phyloP scores from a whole-genome alignment of 2,888 invertebrate genomes.

The Cremastobaeus sp. region DNA sequence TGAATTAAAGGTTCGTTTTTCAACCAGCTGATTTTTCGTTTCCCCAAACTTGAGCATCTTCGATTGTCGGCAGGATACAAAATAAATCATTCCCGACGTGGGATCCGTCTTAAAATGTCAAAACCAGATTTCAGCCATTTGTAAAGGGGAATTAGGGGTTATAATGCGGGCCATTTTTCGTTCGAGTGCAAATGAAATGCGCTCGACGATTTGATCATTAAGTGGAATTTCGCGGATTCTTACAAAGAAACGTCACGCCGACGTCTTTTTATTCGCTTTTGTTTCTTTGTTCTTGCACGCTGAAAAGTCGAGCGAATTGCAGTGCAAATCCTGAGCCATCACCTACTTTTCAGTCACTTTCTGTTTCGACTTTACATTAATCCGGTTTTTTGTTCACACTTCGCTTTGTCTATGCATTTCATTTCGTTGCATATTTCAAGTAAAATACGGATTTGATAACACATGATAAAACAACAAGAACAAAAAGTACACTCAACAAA shows the following conservation, averaged over 20 bases:
- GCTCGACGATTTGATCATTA: slow-evolving; percentile 26
- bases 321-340: too few species aligned
- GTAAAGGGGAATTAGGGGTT: slow-evolving; percentile 39
- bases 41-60: neutral
- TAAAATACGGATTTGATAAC: too few species aligned
- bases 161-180: slow-evolving; percentile 36
- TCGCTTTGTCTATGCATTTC: too few species aligned
- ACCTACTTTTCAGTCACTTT: neutral
- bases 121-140: slow-evolving; percentile 48
- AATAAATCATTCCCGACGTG: slow-evolving; percentile 21
- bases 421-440: too few species aligned
- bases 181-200: slow-evolving; percentile 40
- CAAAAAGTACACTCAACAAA: too few species aligned
- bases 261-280: slow-evolving; percentile 28
- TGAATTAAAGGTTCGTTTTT: too few species aligned
- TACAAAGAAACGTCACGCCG: neutral
- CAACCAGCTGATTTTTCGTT: too few species aligned
- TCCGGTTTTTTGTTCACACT: too few species aligned
- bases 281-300: slow-evolving; percentile 19
- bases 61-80: slow-evolving; percentile 11
- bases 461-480: too few species aligned
- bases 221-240: slow-evolving; percentile 16
- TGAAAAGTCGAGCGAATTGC: slow-evolving; percentile 15
- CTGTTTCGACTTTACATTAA: too few species aligned
- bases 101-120: slow-evolving; percentile 35